Evolutionary conservation across 2,797 vertebrate species (phyloP).

Genomic region (Sebastiscus albofasciatus): DNA sequence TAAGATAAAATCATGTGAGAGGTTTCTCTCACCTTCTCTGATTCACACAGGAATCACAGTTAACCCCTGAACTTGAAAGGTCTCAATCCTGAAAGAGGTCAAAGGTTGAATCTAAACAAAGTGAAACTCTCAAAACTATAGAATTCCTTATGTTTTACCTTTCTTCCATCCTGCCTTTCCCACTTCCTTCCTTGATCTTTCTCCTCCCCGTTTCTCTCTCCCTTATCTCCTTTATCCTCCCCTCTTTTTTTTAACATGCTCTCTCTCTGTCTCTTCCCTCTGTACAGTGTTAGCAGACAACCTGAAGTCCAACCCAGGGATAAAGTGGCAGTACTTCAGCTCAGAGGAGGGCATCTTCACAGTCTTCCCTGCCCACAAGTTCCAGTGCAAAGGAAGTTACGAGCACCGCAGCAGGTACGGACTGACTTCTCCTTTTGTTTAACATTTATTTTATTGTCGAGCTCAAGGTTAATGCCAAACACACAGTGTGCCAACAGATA

Average conservation of each 20-base stretch:
- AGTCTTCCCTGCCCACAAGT: constrained; percentile 97
- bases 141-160: not conserved
- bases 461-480: not conserved
- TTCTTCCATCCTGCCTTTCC: not conserved
- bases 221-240: not conserved
- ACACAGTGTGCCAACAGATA: not conserved
- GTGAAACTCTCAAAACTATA: not conserved
- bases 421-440: not conserved
- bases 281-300: constrained; percentile 94
- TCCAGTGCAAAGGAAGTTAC: constrained; percentile 95
- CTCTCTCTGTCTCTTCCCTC: not conserved
- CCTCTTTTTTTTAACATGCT: not conserved
- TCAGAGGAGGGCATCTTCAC: constrained; percentile 99
- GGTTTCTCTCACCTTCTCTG: not conserved
- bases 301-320: constrained; percentile 98
- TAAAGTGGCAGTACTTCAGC: constrained; percentile 99
- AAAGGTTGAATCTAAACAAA: not conserved
- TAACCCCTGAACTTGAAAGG: not conserved
- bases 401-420: constrained; percentile 96
- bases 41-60: not conserved
- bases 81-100: not conserved
- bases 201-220: not conserved
- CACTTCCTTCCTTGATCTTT: not conserved
- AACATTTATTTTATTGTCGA: not conserved
- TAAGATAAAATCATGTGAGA: not conserved